Conservation (phyloP, 2,113 vertebrate genomes). For the Muntiacus muntjak region DNA sequence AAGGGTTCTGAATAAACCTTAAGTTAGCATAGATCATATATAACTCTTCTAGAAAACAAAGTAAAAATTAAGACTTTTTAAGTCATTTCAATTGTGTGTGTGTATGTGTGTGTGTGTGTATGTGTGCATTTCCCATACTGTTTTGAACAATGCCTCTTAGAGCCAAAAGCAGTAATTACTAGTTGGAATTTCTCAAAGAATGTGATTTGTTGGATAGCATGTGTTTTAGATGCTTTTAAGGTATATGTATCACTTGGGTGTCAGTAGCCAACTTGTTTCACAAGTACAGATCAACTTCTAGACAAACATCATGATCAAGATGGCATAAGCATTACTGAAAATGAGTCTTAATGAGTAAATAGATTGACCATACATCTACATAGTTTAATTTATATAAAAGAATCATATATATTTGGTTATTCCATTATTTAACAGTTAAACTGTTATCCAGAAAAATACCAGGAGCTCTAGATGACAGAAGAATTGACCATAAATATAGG, state of each 20-base stretch:
- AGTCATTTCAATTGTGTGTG: no score
- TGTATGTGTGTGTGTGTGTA: neutral
- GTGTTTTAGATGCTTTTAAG: neutral
- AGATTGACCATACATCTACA: neutral
- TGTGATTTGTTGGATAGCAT: neutral
- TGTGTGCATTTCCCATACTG: neutral
- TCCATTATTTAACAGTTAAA: neutral
- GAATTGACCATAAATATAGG: neutral
- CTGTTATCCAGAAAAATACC: neutral
- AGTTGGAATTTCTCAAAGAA: neutral
- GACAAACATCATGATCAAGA: neutral
- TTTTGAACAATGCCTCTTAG: neutral
- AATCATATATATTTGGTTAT: neutral
- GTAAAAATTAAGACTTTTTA: neutral
- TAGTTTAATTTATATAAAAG: neutral
- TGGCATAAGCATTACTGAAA: neutral
- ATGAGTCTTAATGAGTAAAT: slow-evolving; percentile 66
- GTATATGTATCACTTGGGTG: neutral
- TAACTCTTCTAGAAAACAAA: neutral
- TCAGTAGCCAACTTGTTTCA: neutral
- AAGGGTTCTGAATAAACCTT: neutral
- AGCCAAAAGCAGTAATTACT: neutral
- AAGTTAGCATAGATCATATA: neutral
- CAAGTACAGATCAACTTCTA: neutral
- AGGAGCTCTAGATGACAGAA: neutral